phyloP scores from a whole-genome alignment of 1,140 invertebrate species.

The Brachionus koreanus region DNA sequence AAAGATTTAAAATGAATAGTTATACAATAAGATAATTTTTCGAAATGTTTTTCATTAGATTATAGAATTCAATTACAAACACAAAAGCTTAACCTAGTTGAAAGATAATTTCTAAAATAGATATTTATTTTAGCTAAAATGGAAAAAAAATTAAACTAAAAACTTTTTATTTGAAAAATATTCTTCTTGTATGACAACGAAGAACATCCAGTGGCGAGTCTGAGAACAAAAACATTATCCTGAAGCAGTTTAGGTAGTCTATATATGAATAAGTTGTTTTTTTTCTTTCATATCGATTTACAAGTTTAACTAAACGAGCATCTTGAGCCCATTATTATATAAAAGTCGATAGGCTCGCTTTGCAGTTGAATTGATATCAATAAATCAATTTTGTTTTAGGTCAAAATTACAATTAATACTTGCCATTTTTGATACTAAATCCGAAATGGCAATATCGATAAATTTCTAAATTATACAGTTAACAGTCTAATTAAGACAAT shows the following conservation, averaged over 20 bases:
- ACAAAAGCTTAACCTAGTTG: constrained; percentile 14
- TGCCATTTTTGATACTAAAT: not conserved
- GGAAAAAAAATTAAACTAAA: too few species aligned
- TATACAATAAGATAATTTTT: not conserved
- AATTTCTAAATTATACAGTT: not conserved
- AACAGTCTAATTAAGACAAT: not conserved
- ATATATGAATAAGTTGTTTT: not conserved
- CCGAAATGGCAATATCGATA: not conserved
- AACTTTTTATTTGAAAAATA: not conserved
- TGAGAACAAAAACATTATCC: not conserved
- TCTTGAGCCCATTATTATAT: constrained; percentile 37
- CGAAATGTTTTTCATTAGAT: constrained; percentile 12
- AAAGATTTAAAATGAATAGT: not conserved
- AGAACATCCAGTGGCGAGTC: not conserved
- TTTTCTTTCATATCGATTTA: not conserved
- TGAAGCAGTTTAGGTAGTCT: not conserved
- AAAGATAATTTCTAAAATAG: constrained; percentile 4
- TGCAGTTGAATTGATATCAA: not conserved
- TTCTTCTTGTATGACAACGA: not conserved
- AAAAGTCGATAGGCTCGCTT: not conserved
- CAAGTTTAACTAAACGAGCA: constrained; percentile 1
- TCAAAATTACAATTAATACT: constrained; percentile 27
- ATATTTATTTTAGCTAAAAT: not conserved
- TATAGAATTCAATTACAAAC: not conserved
- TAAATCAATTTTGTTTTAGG: constrained; percentile 39